A percentile compares a stretch with the other conserved stretches of the same genome.
Evolutionary conservation across 2,113 vertebrate species (phyloP).

Genomic region (Conger conger): DNA sequence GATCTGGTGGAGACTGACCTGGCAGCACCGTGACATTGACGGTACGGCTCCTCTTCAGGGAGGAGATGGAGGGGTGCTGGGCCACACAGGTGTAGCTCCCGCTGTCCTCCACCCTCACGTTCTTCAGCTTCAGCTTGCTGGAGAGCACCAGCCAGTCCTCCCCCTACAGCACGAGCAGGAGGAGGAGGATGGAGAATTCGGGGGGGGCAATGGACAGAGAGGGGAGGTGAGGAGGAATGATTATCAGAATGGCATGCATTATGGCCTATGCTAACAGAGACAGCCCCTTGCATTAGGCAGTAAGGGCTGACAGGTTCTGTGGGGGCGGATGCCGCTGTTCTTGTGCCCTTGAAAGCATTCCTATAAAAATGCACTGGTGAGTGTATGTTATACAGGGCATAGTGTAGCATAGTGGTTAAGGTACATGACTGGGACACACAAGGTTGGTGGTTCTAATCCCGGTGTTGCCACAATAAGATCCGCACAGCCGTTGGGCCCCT

Average conservation of each 20-base stretch:
- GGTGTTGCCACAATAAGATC: too few relatives aligned
- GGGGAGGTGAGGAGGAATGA: background rate
- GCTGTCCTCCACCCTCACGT: constrained; percentile 46
- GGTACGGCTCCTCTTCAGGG: constrained; percentile 55
- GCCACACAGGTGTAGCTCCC: constrained; percentile 69
- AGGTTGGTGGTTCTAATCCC: too few relatives aligned
- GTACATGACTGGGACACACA: too few relatives aligned
- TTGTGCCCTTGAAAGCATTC: background rate
- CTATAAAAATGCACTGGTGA: constrained; percentile 18
- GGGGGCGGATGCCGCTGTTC: background rate
- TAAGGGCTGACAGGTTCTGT: background rate
- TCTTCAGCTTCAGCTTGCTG: constrained; percentile 55
- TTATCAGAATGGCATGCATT: background rate
- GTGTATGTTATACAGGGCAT: too few relatives aligned
- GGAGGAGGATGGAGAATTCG: background rate
- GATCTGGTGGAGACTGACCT: constrained; percentile 46
- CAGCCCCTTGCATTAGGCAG: background rate
- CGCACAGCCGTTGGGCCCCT: too few relatives aligned
- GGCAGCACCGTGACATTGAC: constrained; percentile 62
- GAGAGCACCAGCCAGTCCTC: constrained; percentile 66
- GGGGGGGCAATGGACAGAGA: background rate
- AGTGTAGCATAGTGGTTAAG: too few relatives aligned
- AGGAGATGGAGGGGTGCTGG: constrained; percentile 52
- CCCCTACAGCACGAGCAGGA: constrained; percentile 50
- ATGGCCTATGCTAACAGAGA: constrained; percentile 4